A percentile compares a stretch with the other conserved stretches of the same genome.
Evolutionary conservation across 2,797 vertebrate genomes (phyloP).

Genomic region (Malacoctenus gilli): DNA sequence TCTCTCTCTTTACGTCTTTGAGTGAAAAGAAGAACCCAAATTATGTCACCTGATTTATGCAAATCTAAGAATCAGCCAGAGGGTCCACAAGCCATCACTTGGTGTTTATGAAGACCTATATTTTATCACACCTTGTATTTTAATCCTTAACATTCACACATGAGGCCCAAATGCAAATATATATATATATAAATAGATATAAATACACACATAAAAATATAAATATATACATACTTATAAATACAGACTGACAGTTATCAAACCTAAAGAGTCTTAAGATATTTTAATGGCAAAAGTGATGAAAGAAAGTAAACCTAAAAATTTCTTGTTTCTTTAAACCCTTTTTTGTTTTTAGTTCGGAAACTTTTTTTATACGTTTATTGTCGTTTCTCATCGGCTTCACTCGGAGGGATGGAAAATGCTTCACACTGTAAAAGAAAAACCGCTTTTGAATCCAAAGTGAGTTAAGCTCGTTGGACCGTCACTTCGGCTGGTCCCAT

Average conservation of each 20-base stretch:
- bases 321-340: too few species aligned
- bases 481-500: too few species aligned
- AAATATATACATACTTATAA: constrained; percentile 31
- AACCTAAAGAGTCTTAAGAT: constrained; percentile 63
- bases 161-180: constrained; percentile 48
- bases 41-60: constrained; percentile 68
- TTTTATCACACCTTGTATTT: constrained; percentile 53
- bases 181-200: constrained; percentile 20
- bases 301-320: background rate
- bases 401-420: too few species aligned
- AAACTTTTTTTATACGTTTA: too few species aligned
- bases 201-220: constrained; percentile 28
- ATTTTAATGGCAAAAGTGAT: constrained; percentile 43
- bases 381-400: too few species aligned
- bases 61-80: constrained; percentile 56
- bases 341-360: too few species aligned
- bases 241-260: background rate
- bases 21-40: constrained; percentile 1
- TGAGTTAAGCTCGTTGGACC: too few species aligned
- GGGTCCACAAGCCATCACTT: constrained; percentile 46
- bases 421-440: too few species aligned
- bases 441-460: too few species aligned
- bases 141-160: constrained; percentile 26
- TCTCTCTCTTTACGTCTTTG: background rate
- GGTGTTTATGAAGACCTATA: constrained; percentile 37